phyloP scores from a whole-genome alignment of 2,888 invertebrate species.

The Dynastes grantii region DNA sequence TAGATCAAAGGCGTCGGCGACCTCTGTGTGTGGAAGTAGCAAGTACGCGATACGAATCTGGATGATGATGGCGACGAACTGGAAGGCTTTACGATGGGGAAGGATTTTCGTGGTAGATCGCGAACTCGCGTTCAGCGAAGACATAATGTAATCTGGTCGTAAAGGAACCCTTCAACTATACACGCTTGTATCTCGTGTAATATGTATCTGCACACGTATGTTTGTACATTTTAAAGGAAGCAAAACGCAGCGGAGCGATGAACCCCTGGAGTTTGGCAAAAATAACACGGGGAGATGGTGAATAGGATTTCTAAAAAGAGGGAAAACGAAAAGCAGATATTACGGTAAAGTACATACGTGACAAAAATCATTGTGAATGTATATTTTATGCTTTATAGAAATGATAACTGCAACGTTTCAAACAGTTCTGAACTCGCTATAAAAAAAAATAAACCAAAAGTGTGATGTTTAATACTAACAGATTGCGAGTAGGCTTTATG shows the following conservation, averaged over 20 bases:
- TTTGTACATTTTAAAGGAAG: slow-evolving; percentile 16
- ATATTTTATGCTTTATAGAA: no score
- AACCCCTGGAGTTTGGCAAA: neutral
- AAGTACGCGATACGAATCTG: slow-evolving; percentile 35
- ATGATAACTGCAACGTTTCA: no score
- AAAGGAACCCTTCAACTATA: neutral
- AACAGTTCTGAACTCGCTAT: no score
- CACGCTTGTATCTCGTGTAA: neutral
- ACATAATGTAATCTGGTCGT: slow-evolving; percentile 25
- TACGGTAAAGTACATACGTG: no score
- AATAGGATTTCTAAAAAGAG: no score
- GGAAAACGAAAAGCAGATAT: no score
- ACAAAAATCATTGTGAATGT: no score
- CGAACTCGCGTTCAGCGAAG: neutral
- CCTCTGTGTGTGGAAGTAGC: slow-evolving; percentile 11
- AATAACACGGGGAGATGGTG: no score
- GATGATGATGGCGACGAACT: slow-evolving; percentile 17
- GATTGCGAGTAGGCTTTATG: no score
- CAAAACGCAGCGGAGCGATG: neutral
- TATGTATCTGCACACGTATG: neutral
- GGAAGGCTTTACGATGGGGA: slow-evolving; percentile 19
- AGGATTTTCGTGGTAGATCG: slow-evolving; percentile 6
- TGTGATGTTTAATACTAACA: no score
- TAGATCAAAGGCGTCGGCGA: slow-evolving; percentile 39
- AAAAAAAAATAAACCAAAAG: no score